Evolutionary conservation across 1,140 invertebrate genomes (phyloP).

Genomic region (Laupala kohalensis): DNA sequence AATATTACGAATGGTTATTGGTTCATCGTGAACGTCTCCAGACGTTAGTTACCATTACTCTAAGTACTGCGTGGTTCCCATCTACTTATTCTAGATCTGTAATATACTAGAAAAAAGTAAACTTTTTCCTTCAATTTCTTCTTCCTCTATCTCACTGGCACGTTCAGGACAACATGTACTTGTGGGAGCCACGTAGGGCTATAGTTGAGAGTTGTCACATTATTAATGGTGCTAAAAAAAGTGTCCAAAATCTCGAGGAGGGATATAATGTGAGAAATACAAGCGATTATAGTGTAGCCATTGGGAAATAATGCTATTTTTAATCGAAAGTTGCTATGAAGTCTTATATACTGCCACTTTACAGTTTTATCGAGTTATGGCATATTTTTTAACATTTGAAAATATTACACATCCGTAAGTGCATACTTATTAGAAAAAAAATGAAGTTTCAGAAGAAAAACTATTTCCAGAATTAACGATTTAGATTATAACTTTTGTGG

Average conservation of each 20-base stretch:
- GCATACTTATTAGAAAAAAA: constrained; percentile 6
- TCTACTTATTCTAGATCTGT: not conserved
- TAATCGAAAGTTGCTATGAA: constrained; percentile 3
- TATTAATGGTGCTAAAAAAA: not conserved
- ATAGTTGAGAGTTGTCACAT: not conserved
- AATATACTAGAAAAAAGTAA: not conserved
- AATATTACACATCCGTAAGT: constrained; percentile 3
- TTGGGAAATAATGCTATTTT: constrained; percentile 2
- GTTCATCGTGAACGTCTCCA: not conserved
- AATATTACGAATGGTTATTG: not conserved
- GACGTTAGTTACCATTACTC: not conserved
- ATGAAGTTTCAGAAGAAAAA: not conserved
- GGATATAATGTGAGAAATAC: not conserved
- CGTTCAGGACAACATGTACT: not conserved
- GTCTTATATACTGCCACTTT: constrained; percentile 6
- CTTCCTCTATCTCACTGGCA: not conserved
- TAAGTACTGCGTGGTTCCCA: not conserved
- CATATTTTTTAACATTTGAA: constrained; percentile 9
- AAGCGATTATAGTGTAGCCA: not conserved
- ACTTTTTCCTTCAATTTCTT: not conserved
- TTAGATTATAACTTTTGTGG: not conserved
- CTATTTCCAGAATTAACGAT: not conserved
- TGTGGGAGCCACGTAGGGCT: not conserved
- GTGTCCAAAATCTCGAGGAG: not conserved
- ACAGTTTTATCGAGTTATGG: constrained; percentile 1